phyloP scores from a whole-genome alignment of 2,797 vertebrate genomes.

The Lagorchestes hirsutus region DNA sequence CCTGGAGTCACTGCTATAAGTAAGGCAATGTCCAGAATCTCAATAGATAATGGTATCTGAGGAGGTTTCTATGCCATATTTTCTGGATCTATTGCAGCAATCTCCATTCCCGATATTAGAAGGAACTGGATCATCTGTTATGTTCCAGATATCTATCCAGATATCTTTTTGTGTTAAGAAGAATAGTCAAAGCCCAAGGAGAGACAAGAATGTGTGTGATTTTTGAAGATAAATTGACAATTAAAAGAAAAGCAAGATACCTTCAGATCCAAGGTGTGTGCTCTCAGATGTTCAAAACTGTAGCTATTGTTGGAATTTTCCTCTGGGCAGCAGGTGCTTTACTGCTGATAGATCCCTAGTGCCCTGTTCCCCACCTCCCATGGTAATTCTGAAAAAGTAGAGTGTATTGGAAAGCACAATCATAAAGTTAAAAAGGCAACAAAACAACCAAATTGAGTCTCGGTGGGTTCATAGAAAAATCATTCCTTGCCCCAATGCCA shows the following conservation, averaged over 20 bases:
- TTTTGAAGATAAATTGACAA: slow-evolving; percentile 20
- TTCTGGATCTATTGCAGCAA: background rate
- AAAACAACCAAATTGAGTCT: slow-evolving; percentile 31
- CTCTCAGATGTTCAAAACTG: slow-evolving; percentile 30
- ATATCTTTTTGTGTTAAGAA: slow-evolving; percentile 3
- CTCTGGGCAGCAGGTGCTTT: slow-evolving; percentile 52
- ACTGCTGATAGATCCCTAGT: slow-evolving; percentile 38
- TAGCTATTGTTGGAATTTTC: slow-evolving; percentile 54
- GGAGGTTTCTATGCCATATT: background rate
- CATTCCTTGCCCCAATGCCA: background rate
- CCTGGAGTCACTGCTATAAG: slow-evolving; percentile 1
- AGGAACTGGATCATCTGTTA: background rate
- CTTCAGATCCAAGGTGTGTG: slow-evolving; percentile 11
- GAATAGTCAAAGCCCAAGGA: slow-evolving; percentile 4
- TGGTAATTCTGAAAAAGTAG: slow-evolving; percentile 47
- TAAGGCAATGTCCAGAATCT: background rate
- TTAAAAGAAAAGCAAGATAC: slow-evolving; percentile 45
- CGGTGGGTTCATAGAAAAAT: slow-evolving; percentile 54
- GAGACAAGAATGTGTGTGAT: background rate
- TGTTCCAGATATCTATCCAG: background rate
- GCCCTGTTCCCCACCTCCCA: background rate
- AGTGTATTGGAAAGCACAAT: slow-evolving; percentile 50
- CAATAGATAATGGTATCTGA: background rate
- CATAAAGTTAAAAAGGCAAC: background rate
- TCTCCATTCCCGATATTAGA: background rate